phyloP scores from a whole-genome alignment of 2,888 invertebrate genomes.

The Luperina testacea region DNA sequence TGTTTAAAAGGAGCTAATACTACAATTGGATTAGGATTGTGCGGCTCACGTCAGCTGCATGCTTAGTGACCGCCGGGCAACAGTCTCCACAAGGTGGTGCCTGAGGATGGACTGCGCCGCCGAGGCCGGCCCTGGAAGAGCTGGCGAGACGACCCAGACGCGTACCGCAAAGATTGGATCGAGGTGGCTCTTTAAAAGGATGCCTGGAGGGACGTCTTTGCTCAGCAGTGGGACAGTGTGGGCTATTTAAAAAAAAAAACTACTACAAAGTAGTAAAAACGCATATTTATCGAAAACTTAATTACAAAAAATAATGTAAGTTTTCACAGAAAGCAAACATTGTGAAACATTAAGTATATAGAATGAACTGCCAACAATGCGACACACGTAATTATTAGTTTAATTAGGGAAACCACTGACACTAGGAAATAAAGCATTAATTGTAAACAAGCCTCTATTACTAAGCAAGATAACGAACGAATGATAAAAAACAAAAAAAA shows the following conservation, averaged over 20 bases:
- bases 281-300: not conserved
- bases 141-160: too few relatives aligned
- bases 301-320: not conserved
- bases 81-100: too few relatives aligned
- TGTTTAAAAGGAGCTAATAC: not conserved
- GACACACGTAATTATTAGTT: slow-evolving; percentile 51
- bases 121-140: too few relatives aligned
- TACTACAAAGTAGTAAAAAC: not conserved
- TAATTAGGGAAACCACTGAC: slow-evolving; percentile 50
- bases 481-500: not conserved
- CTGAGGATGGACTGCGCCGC: too few relatives aligned
- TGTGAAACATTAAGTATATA: slow-evolving; percentile 7
- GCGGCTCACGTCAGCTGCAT: too few relatives aligned
- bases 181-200: too few relatives aligned
- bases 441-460: slow-evolving; percentile 5
- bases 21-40: not conserved
- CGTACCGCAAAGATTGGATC: too few relatives aligned
- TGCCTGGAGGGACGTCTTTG: too few relatives aligned
- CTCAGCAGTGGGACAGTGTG: too few relatives aligned
- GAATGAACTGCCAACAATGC: slow-evolving; percentile 38
- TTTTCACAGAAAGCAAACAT: slow-evolving; percentile 2
- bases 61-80: too few relatives aligned
- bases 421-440: slow-evolving; percentile 41
- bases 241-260: too few relatives aligned
- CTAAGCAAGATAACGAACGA: not conserved